A percentile compares a stretch with the other conserved stretches of the same genome.
Conservation (phyloP, 1,140 invertebrate genomes). For the Ooceraea biroi region DNA sequence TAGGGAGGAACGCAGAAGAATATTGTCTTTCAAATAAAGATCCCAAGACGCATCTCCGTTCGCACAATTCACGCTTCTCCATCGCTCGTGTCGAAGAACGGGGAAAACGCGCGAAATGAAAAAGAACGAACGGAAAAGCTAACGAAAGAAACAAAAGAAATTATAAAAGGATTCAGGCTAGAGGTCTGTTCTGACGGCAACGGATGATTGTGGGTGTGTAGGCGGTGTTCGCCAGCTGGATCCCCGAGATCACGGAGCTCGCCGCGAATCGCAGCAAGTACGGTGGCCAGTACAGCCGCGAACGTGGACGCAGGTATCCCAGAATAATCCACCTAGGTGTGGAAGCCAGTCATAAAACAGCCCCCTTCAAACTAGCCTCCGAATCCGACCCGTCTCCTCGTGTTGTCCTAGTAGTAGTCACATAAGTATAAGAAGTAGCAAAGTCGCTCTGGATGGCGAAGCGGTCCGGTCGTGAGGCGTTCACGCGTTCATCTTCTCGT, state of each 20-base stretch:
- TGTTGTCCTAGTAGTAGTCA: slow-evolving; percentile 76
- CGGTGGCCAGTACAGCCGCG: slow-evolving; percentile 98
- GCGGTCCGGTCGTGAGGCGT: slow-evolving; percentile 54
- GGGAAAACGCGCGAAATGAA: slow-evolving; percentile 29
- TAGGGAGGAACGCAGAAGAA: not conserved
- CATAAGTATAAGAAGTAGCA: slow-evolving; percentile 79
- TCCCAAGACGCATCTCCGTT: not conserved
- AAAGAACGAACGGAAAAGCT: slow-evolving; percentile 27
- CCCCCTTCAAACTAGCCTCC: slow-evolving; percentile 61
- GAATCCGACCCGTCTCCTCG: not conserved
- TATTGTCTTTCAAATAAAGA: no score
- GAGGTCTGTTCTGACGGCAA: slow-evolving; percentile 83
- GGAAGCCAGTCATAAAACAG: slow-evolving; percentile 78
- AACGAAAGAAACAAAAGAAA: slow-evolving; percentile 63
- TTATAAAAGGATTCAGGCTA: slow-evolving; percentile 71
- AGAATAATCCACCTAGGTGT: slow-evolving; percentile 79
- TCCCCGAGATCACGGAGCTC: slow-evolving; percentile 99
- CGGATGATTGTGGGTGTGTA: slow-evolving; percentile 89
- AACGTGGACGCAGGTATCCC: slow-evolving; percentile 98
- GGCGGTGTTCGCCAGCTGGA: slow-evolving; percentile 99
- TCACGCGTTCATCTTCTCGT: not conserved
- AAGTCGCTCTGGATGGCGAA: slow-evolving; percentile 81
- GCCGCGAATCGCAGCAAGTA: slow-evolving; percentile 99
- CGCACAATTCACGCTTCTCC: not conserved
- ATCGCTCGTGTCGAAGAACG: slow-evolving; percentile 8